Base-by-base conservation (phyloP, 2,888 invertebrate species). In the Icerya purchasi region DNA sequence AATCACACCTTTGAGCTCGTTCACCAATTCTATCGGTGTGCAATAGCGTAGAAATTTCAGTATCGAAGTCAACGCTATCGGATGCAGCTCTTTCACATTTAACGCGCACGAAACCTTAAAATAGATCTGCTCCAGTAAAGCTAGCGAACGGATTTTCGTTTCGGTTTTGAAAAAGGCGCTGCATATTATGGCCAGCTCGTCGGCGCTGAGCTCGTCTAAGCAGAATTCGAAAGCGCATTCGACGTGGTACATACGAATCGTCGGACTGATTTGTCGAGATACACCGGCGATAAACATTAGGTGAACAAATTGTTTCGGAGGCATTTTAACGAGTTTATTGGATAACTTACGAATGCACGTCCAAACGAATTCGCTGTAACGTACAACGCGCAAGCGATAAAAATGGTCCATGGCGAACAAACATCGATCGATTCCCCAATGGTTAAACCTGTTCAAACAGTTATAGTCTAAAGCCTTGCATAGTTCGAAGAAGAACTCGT, bases 221-320 rank as follows among this genome's bases (percentile, higher is more conserved):
- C 24, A 49, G 10, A 58, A 25, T 24, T 53, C 25, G 19, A 63
- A 57, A 54, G 55, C 56, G 14, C 50, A 49, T 60, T 63, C 63
- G 3, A 62, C 50, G 49, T 61, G 60, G 22, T 60, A 60, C 23
- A 60, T 22, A 19, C 60, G 55, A 20, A 62, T 50, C 1, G 58
- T 36, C 18, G 62, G 61, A 56, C 57, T 49, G 51, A 58, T 62
- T 10, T 49, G 56, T 36, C 63, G 59, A 53, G 57, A 57, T 1
- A 58, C 57, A 5, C 58, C 61, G 5, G 59, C 61, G 10, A 61
- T 57, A 57, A 62, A 63, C 61, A 63, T 60, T 24, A 61, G 55
- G n/a, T 63, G 63, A 18, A 63, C 61, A 68, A 71, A 52, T 66
- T 67, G 59, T 69, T 70, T 2, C 68, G 70, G 2, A 68, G 69